phyloP scores from a whole-genome alignment of 2,797 vertebrate species.

The Pseudotriccus pelzelni region DNA sequence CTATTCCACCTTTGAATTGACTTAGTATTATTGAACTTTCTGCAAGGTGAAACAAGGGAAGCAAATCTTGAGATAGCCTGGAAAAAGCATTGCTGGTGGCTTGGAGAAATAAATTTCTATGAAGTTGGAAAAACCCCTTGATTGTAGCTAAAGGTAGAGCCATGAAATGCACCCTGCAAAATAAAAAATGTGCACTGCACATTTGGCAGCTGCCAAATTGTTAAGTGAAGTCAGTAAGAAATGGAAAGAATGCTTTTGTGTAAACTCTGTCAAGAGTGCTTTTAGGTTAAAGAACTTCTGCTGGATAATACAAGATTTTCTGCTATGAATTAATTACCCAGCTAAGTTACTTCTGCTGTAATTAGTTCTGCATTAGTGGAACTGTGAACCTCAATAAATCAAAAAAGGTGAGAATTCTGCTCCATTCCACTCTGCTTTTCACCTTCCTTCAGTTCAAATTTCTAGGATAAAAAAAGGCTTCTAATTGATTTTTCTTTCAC shows the following conservation, averaged over 20 bases:
- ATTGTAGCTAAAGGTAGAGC: background rate
- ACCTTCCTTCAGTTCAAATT: background rate
- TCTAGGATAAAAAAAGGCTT: background rate
- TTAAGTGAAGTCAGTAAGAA: background rate
- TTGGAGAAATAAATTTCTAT: background rate
- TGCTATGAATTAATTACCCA: background rate
- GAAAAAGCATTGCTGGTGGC: background rate
- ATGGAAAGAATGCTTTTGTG: background rate
- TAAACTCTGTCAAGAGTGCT: background rate
- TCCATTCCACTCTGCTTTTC: background rate
- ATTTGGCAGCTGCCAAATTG: background rate
- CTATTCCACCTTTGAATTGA: background rate
- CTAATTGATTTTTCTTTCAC: constrained; percentile 32
- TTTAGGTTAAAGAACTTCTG: background rate
- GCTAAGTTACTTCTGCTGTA: constrained; percentile 1
- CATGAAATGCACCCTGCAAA: background rate
- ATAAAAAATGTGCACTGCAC: background rate
- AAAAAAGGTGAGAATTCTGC: background rate
- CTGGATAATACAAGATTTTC: background rate
- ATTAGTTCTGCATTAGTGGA: constrained; percentile 31
- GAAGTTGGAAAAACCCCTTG: background rate
- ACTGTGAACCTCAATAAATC: background rate
- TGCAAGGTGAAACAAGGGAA: background rate
- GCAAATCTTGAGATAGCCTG: background rate
- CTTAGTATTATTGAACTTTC: background rate